phyloP scores from a whole-genome alignment of 1,140 invertebrate genomes.

The Tribolium castaneum region DNA sequence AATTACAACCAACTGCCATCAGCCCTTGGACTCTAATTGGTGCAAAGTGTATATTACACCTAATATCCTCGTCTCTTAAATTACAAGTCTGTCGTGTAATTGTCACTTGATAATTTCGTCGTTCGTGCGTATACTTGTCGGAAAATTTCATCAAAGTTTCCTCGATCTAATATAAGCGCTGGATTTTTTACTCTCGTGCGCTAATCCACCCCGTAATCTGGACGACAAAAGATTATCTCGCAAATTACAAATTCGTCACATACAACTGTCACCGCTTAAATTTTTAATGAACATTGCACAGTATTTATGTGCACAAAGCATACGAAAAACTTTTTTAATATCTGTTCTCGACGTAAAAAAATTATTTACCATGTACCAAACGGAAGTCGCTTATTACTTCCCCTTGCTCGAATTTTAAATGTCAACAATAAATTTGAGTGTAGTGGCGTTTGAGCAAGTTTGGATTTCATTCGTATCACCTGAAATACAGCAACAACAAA shows the following conservation, averaged over 20 bases:
- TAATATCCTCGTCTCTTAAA: slow-evolving; percentile 30
- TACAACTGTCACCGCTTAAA: not conserved
- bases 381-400: slow-evolving; percentile 11
- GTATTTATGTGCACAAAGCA: not conserved
- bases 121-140: not conserved
- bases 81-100: slow-evolving; percentile 14
- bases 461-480: not conserved
- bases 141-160: slow-evolving; percentile 3
- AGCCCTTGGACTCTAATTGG: slow-evolving; percentile 15
- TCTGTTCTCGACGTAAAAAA: not conserved
- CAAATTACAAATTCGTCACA: not conserved
- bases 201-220: not conserved
- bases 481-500: not conserved
- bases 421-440: slow-evolving; percentile 4
- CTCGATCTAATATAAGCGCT: not conserved
- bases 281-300: not conserved
- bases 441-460: not conserved
- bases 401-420: not conserved
- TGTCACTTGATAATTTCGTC: slow-evolving; percentile 18
- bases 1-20: slow-evolving; percentile 19
- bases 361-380: not conserved
- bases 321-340: slow-evolving; percentile 4
- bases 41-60: slow-evolving; percentile 28
- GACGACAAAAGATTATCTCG: not conserved
- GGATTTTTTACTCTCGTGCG: not conserved